Evolutionary conservation across 2,113 vertebrate genomes (phyloP).

Genomic region (Odocoileus hemionus): DNA sequence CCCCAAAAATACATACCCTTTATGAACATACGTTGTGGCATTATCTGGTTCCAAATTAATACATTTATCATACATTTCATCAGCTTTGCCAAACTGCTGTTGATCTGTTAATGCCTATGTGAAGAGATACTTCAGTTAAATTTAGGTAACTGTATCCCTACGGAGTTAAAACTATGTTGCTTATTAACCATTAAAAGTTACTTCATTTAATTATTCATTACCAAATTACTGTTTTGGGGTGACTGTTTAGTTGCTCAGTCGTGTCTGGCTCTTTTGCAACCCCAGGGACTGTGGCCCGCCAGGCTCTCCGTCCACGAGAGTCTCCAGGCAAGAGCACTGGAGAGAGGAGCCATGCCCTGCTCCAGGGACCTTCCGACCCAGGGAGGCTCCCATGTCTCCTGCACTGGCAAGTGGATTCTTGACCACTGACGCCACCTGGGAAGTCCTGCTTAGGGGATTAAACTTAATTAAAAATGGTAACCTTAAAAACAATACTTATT

Average conservation of each 20-base stretch:
- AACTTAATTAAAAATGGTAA: neutral
- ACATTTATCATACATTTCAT: constrained; percentile 99
- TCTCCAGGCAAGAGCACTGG: neutral
- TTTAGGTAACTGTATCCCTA: neutral
- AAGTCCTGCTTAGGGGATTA: neutral
- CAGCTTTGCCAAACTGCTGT: constrained; percentile 98
- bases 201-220: constrained; percentile 22
- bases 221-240: neutral
- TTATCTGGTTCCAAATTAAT: constrained; percentile 98
- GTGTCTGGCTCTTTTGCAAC: neutral
- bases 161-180: neutral
- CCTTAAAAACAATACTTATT: constrained; percentile 9
- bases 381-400: neutral
- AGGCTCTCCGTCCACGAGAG: neutral
- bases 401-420: neutral
- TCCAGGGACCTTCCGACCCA: neutral
- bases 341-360: neutral
- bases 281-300: neutral
- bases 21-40: constrained; percentile 98
- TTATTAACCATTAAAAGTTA: constrained; percentile 33
- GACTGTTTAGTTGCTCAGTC: neutral
- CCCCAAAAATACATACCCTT: constrained; percentile 87
- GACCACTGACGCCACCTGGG: neutral
- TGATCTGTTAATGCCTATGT: constrained; percentile 96
- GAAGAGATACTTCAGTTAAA: constrained; percentile 53